Evolutionary conservation across 2,113 vertebrate species (phyloP), one percentile per base, ranked within the genome.

Genomic region (Saccopteryx bilineata): DNA sequence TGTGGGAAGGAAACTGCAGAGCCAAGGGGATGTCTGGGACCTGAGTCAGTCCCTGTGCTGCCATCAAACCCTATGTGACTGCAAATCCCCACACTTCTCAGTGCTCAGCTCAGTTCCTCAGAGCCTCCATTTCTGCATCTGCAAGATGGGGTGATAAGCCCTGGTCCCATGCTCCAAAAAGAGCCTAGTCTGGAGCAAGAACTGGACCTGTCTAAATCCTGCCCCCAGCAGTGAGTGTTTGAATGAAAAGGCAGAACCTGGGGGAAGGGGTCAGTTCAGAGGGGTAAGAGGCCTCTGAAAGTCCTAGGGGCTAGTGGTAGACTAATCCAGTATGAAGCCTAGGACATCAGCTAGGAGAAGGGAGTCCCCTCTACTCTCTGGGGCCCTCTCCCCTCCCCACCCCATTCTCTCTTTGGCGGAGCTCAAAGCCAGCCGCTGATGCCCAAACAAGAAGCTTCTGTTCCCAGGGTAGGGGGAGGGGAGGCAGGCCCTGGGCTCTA

Each of bases 341-440:
- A 24, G 72, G 48, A 74, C 18, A 74, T 66, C 52, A 3, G 48
- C 98, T 98, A 83, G 95, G 97, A 98, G 98, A 13, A 96, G 96
- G 56, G 90, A 89, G 9, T 93, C 76, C n/a, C 85, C 97, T 28
- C 96, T 96, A 0, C 97, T 99, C 90, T 96, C 76, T 0, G 88
- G 98, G 99, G 99, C 98, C 81, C 86, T 99, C 21, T 98, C 96
- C 0, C 93, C 97, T 46, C 98, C 99, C 71, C 99, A 98, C 71
- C 65, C 76, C 56, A 65, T 78, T 95, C 84, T 96, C 84, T 48
- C 94, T 97, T 88, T 97, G 95, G 96, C 95, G 79, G 82, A 97
- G 95, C 97, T 98, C 96, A 96, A 96, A 98, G 96, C 96, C 93
- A 96, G 86, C 94, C 96, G 56, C 93, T 96, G 96, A 48, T 96